A percentile compares a stretch with the other conserved stretches of the same genome.
phyloP scores from a whole-genome alignment of 2,113 vertebrate genomes.

The Pterocles orientalis region DNA sequence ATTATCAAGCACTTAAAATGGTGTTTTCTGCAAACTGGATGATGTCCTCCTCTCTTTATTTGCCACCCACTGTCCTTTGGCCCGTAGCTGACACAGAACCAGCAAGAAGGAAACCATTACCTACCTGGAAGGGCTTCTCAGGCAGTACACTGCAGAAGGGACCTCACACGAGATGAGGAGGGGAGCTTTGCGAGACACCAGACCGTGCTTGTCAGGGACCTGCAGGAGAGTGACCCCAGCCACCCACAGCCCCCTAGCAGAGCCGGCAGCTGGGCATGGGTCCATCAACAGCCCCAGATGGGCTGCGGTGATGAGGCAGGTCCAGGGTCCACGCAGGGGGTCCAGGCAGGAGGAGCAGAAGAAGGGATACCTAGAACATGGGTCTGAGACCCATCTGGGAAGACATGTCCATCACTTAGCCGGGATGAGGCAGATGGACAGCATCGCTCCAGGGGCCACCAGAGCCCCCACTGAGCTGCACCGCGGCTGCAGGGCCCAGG shows the following conservation, averaged over 20 bases:
- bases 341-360: neutral
- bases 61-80: neutral
- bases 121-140: neutral
- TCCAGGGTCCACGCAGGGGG: neutral
- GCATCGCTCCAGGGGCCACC: neutral
- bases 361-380: rapidly evolving
- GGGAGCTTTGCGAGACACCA: neutral
- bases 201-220: neutral
- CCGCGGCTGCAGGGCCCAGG: neutral
- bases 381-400: neutral
- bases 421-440: rapidly evolving
- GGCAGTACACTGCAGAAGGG: neutral
- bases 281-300: neutral
- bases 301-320: neutral
- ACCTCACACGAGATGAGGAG: rapidly evolving
- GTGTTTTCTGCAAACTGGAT: neutral
- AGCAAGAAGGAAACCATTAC: neutral
- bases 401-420: too few relatives aligned
- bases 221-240: neutral
- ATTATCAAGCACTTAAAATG: neutral
- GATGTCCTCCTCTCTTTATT: rapidly evolving
- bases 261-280: neutral
- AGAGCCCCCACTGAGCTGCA: rapidly evolving
- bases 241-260: too few relatives aligned
- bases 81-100: neutral